Percentiles rank a stretch among this genome's conserved stretches.
phyloP scores from a whole-genome alignment of 2,888 invertebrate genomes.

The Catocala nupta region DNA sequence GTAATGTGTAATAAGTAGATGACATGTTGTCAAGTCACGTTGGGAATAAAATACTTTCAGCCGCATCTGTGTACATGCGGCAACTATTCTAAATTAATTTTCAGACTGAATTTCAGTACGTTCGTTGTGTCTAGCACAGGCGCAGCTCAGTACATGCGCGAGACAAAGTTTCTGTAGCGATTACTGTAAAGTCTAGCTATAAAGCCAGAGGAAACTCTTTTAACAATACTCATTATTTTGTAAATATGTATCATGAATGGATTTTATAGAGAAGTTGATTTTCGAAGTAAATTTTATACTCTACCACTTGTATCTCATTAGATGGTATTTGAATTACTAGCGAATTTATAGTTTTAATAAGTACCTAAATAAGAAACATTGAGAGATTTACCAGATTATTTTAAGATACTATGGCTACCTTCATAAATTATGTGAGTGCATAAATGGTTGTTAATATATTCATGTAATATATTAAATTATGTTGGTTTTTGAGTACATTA shows the following conservation, averaged over 20 bases:
- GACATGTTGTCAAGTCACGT: slow-evolving; percentile 4
- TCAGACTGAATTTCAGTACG: slow-evolving; percentile 45
- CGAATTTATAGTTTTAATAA: slow-evolving; percentile 85
- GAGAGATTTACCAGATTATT: slow-evolving; percentile 86
- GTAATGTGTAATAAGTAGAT: slow-evolving; percentile 17
- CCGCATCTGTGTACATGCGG: slow-evolving; percentile 14
- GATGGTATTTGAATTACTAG: slow-evolving; percentile 85
- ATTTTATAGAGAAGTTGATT: slow-evolving; percentile 69
- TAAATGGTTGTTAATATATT: slow-evolving; percentile 85
- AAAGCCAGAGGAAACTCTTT: slow-evolving; percentile 68
- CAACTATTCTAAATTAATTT: slow-evolving; percentile 27
- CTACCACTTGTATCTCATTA: slow-evolving; percentile 87
- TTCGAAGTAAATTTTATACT: slow-evolving; percentile 80
- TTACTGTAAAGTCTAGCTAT: slow-evolving; percentile 54
- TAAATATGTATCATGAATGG: slow-evolving; percentile 74
- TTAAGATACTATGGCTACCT: slow-evolving; percentile 84
- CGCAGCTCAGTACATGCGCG: neutral
- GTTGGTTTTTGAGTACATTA: slow-evolving; percentile 78
- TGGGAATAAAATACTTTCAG: slow-evolving; percentile 19
- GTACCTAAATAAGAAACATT: slow-evolving; percentile 75
- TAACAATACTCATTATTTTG: slow-evolving; percentile 84
- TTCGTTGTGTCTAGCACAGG: slow-evolving; percentile 21
- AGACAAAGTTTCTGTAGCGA: slow-evolving; percentile 35
- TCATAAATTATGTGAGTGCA: slow-evolving; percentile 77
- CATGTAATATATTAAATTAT: slow-evolving; percentile 80